Base-by-base conservation (phyloP, 1,140 invertebrate genomes). In the Dryas iulia region DNA sequence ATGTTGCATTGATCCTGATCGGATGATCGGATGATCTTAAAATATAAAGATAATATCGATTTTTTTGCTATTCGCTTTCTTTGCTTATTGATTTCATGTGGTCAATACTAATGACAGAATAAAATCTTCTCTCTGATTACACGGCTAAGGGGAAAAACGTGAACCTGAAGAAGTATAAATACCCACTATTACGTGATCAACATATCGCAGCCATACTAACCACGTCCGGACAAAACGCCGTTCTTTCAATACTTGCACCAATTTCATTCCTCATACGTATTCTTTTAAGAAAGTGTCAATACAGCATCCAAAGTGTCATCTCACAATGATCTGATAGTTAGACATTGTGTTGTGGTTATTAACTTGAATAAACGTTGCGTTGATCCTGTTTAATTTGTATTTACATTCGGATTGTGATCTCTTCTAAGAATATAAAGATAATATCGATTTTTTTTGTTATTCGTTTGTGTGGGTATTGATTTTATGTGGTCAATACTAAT, bases 231-330 rank as follows among this genome's bases (percentile, higher is more conserved):
- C n/a, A n/a, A n/a, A n/a, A n/a, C n/a, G n/a, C n/a, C n/a, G n/a
- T 35, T 47, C 10, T 21, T 1, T 21, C 39, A 8, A 3, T 18
- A 47, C n/a, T 47, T 47, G 39, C 21, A 21, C 39, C 39, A 47
- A 47, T 2, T n/a, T 3, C 21, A 3, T 10, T 47, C 7, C 1
- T 47, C 39, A n/a, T 26, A 59, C 23, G 66, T 73, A 73, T 67
- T 69, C 60, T 71, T 71, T 72, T 76, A 69, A 73, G 66, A 71
- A 71, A 52, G 54, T 69, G 59, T 73, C 61, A 73, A 68, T 73
- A 23, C 47, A 61, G 59, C 52, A 59, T 68, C 60, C 60, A 35
- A 68, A 68, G 66, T 68, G 66, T 56, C 52, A 56, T n/a, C n/a
- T 53, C 26, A 61, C 66, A 68, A 61, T 24, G 66, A 68, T 68